These are phyloP conservation scores for Allacma fusca DNA, from an alignment of 2,888 invertebrate species.

Conservation along the genomic window DNA sequence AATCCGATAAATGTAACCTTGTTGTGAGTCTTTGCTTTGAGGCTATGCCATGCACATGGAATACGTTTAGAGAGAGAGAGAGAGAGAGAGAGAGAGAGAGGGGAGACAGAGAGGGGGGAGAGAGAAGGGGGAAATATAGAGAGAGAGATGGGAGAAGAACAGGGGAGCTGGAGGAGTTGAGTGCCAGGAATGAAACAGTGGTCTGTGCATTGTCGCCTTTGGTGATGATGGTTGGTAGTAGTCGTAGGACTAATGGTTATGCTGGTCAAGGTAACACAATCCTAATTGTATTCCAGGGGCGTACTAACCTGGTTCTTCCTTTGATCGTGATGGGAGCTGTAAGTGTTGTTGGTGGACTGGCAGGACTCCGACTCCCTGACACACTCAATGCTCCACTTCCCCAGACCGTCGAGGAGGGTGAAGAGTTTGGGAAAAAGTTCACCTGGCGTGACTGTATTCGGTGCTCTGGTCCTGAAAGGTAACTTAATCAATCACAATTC, in stretches of 20 bases:
- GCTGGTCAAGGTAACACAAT: background rate
- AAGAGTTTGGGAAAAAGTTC: constrained; percentile 85
- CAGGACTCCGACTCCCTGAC: constrained; percentile 82
- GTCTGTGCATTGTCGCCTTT: too few species aligned
- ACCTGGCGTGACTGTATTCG: constrained; percentile 76
- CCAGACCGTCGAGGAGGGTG: constrained; percentile 87
- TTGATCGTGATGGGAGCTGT: constrained; percentile 84
- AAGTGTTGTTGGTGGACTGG: constrained; percentile 81
- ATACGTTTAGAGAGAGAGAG: background rate
- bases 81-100: background rate
- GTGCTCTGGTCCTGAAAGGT: constrained; percentile 65
- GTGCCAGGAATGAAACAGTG: background rate
- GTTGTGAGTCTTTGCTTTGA: constrained; percentile 21
- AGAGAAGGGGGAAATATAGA: background rate
- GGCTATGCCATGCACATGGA: too few species aligned
- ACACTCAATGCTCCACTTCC: constrained; percentile 83
- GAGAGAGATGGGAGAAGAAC: background rate
- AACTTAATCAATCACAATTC: constrained; percentile 42
- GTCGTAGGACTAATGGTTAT: too few species aligned
- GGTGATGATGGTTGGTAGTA: too few species aligned
- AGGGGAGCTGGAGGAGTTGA: background rate
- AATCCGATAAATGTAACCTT: constrained; percentile 28
- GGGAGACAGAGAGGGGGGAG: background rate
- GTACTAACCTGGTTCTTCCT: constrained; percentile 82
- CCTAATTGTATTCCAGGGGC: constrained; percentile 70